Evolutionary conservation across 2,113 vertebrate genomes (phyloP).

Genomic region (Terrapene triunguis): DNA sequence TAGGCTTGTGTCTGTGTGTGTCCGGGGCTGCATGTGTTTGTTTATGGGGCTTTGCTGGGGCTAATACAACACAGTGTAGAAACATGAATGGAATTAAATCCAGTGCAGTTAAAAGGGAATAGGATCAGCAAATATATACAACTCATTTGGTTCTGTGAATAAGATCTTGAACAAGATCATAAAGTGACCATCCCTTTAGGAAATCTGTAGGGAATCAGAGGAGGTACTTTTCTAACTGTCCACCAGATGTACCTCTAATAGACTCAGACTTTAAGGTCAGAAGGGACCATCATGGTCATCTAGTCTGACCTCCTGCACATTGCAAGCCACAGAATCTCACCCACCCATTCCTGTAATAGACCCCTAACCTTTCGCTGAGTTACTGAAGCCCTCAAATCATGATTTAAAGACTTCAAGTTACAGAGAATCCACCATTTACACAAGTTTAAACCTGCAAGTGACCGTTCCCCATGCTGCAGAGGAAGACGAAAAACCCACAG

Average conservation of each 20-base stretch:
- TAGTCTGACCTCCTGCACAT: not conserved
- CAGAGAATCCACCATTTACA: not conserved
- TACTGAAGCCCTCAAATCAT: not conserved
- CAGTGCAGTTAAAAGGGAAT: no score
- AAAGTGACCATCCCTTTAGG: no score
- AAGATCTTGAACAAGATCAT: no score
- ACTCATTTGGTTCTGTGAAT: no score
- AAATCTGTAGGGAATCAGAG: no score
- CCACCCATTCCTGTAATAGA: not conserved
- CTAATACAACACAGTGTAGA: no score
- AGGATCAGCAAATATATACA: no score
- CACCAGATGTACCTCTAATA: not conserved
- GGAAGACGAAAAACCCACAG: not conserved
- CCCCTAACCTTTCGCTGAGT: not conserved
- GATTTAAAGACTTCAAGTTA: not conserved
- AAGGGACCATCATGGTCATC: not conserved
- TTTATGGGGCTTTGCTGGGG: no score
- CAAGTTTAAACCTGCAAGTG: not conserved
- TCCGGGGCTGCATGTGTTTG: no score
- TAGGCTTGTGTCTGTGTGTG: no score
- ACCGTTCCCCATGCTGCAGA: not conserved
- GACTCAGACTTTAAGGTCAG: not conserved
- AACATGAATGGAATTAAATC: no score
- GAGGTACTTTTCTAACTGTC: no score
- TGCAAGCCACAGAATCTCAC: not conserved